Evolutionary conservation across 2,888 invertebrate genomes (phyloP).

Genomic region (Dryobota labecula): DNA sequence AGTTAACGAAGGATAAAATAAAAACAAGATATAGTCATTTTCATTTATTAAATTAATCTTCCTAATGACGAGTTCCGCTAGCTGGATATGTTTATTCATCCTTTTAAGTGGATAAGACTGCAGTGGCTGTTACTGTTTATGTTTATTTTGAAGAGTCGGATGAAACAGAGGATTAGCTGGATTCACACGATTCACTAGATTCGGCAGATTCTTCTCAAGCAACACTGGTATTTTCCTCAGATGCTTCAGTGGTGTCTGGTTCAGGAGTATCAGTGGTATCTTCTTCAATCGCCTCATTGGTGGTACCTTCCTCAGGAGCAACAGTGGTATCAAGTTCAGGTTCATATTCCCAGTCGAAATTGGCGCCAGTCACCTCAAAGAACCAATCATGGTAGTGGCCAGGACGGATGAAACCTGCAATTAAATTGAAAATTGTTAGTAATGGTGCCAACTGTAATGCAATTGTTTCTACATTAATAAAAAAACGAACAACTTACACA

Average conservation of each 20-base stretch:
- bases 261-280: neutral
- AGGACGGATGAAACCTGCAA: constrained; percentile 71
- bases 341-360: constrained; percentile 64
- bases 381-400: constrained; percentile 73
- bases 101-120: neutral
- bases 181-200: constrained; percentile 23
- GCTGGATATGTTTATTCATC: neutral
- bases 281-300: neutral
- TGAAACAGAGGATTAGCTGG: constrained; percentile 1
- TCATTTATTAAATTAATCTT: neutral
- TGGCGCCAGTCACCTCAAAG: constrained; percentile 62
- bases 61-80: neutral
- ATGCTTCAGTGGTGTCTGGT: neutral
- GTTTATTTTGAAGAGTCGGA: constrained; percentile 16
- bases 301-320: neutral
- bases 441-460: too few relatives aligned
- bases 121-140: neutral
- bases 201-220: neutral
- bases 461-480: too few relatives aligned
- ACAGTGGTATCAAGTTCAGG: constrained; percentile 3
- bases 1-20: neutral
- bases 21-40: neutral
- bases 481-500: too few relatives aligned
- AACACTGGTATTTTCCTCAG: neutral
- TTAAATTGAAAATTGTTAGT: neutral